These are phyloP conservation scores for Drosophila tani DNA, from an alignment of 1,140 invertebrate genomes.

Conservation along the genomic window DNA sequence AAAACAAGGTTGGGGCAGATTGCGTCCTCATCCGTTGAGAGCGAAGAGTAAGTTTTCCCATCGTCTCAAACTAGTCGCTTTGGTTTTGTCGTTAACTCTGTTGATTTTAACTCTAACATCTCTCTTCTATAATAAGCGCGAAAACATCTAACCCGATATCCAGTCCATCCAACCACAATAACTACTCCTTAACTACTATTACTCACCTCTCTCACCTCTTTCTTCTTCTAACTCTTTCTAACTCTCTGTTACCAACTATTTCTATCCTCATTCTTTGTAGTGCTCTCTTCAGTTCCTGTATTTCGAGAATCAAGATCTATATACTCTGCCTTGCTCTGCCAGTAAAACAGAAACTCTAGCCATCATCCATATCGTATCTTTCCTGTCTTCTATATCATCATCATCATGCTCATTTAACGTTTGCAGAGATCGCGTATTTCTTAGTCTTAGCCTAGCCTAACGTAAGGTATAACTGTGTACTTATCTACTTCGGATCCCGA, in stretches of 20 bases:
- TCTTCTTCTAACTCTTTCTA: conserved; percentile 39
- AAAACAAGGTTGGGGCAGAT: conserved; percentile 82
- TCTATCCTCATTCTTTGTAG: conserved; percentile 67
- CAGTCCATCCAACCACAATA: conserved; percentile 19
- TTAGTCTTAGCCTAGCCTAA: conserved; percentile 61
- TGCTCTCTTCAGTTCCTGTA: conserved; percentile 67
- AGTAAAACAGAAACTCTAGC: conserved; percentile 46
- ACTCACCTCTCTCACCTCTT: conserved; percentile 41
- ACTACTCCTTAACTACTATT: conserved; percentile 14
- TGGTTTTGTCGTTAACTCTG: conserved; percentile 76
- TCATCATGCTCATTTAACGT: conserved; percentile 19
- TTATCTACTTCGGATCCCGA: conserved; percentile 39
- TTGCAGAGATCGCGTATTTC: conserved; percentile 61
- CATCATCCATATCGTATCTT: conserved; percentile 22
- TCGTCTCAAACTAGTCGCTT: conserved; percentile 58
- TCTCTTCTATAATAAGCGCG: conserved; percentile 42
- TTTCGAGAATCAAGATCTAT: conserved; percentile 41
- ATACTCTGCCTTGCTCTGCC: conserved; percentile 67
- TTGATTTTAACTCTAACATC: conserved; percentile 70
- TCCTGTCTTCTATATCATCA: conserved; percentile 32
- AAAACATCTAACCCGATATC: conserved; percentile 27
- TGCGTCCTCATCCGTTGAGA: conserved; percentile 80
- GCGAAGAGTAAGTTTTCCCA: conserved; percentile 82
- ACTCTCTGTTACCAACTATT: conserved; percentile 38
- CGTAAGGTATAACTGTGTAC: conserved; percentile 46